Evolutionary conservation across 2,888 invertebrate genomes (phyloP).

Genomic region (Fabriciana adippe): DNA sequence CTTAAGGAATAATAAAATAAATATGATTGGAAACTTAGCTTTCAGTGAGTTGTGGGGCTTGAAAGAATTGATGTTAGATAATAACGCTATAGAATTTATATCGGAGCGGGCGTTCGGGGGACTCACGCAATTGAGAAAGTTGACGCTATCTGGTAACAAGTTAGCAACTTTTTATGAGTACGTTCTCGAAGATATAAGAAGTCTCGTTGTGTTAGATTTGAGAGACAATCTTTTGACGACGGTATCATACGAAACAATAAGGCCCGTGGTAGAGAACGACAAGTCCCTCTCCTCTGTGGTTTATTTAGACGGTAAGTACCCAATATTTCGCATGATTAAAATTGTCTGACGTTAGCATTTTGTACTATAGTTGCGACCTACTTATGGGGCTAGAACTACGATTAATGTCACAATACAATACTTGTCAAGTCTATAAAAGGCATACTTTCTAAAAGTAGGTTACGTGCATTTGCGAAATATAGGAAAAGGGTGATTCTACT

Average conservation of each 20-base stretch:
- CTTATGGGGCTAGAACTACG: slow-evolving; percentile 31
- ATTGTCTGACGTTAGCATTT: slow-evolving; percentile 24
- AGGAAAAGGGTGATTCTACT: slow-evolving; percentile 2
- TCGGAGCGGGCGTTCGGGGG: slow-evolving; percentile 90
- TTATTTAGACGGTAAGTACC: slow-evolving; percentile 88
- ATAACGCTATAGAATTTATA: slow-evolving; percentile 86
- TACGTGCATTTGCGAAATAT: slow-evolving; percentile 24
- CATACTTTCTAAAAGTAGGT: slow-evolving; percentile 28
- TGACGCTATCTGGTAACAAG: slow-evolving; percentile 88
- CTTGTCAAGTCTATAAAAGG: slow-evolving; percentile 28
- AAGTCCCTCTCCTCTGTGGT: slow-evolving; percentile 87
- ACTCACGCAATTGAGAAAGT: slow-evolving; percentile 85
- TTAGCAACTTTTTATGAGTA: slow-evolving; percentile 87
- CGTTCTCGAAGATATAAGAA: slow-evolving; percentile 86
- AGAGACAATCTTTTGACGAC: slow-evolving; percentile 89
- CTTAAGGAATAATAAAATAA: slow-evolving; percentile 87
- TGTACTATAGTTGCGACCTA: slow-evolving; percentile 27
- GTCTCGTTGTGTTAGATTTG: slow-evolving; percentile 87
- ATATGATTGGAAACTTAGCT: slow-evolving; percentile 89
- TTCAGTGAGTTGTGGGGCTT: slow-evolving; percentile 90
- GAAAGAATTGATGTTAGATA: slow-evolving; percentile 86
- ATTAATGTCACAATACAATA: slow-evolving; percentile 37
- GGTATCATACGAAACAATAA: slow-evolving; percentile 88
- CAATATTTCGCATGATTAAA: slow-evolving; percentile 38
- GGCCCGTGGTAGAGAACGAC: slow-evolving; percentile 88